Conservation (phyloP, 2,797 vertebrate species). For the Tragopan temminckii region DNA sequence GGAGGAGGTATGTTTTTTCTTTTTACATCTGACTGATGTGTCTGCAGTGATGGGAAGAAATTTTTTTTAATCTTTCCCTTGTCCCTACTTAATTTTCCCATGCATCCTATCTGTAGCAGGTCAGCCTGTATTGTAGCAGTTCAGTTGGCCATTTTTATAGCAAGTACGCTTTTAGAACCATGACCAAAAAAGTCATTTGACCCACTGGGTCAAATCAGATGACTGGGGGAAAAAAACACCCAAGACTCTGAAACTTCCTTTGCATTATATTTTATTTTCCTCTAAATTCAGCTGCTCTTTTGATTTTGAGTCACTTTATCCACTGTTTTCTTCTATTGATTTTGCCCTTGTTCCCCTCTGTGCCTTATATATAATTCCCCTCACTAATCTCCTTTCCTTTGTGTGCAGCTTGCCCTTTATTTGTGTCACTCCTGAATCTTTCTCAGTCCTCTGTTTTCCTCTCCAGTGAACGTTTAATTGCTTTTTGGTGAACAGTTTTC, state of each 20-base stretch:
- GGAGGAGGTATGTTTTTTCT: conserved; percentile 88
- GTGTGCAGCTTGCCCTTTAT: neutral
- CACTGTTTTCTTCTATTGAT: neutral
- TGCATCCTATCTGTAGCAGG: neutral
- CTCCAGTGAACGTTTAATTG: neutral
- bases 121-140: neutral
- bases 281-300: neutral
- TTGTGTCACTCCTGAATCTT: neutral
- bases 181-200: neutral
- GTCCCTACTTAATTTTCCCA: neutral
- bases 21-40: neutral
- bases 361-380: neutral
- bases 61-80: neutral
- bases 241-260: neutral
- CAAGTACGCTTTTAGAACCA: neutral
- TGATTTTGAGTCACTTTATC: neutral
- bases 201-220: neutral
- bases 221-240: neutral
- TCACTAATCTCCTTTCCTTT: neutral
- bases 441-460: neutral
- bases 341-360: neutral
- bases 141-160: neutral
- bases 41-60: neutral
- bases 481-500: neutral
- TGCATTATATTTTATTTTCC: neutral